phyloP scores from a whole-genome alignment of 1,140 invertebrate species.

The Bacillus rossius region DNA sequence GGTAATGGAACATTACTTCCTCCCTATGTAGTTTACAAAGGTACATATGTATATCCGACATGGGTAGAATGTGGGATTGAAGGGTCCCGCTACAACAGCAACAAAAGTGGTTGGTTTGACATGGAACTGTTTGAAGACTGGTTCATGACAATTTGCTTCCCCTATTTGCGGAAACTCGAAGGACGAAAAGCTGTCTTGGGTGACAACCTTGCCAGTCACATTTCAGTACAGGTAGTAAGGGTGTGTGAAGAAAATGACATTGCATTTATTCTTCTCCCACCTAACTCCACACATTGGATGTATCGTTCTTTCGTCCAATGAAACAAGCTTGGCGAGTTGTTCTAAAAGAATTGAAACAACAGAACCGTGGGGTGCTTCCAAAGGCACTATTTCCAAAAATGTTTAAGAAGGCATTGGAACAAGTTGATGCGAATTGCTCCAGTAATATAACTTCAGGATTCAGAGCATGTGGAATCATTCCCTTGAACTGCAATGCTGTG shows the following conservation, averaged over 20 bases:
- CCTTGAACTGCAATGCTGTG: slow-evolving; percentile 1
- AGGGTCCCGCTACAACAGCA: slow-evolving; percentile 21
- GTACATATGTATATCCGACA: slow-evolving; percentile 29
- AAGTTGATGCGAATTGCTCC: neutral
- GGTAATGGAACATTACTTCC: slow-evolving; percentile 26
- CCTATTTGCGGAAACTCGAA: slow-evolving; percentile 24
- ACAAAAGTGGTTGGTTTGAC: slow-evolving; percentile 32
- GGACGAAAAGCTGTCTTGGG: slow-evolving; percentile 31
- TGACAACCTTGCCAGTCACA: slow-evolving; percentile 7
- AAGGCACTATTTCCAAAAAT: neutral
- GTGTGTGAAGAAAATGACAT: no score
- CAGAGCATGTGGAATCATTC: neutral
- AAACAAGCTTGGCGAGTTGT: no score
- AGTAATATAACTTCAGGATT: no score
- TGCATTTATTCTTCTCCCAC: no score
- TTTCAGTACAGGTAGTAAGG: neutral
- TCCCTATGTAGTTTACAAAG: slow-evolving; percentile 33
- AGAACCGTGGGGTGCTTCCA: neutral
- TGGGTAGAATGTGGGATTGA: slow-evolving; percentile 31
- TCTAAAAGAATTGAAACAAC: neutral
- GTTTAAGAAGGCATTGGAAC: neutral
- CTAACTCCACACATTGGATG: no score
- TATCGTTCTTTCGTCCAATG: no score
- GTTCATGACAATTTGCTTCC: slow-evolving; percentile 24
- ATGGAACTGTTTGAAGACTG: slow-evolving; percentile 30